Percentiles rank a stretch among this genome's conserved stretches.
These are phyloP conservation scores for Clarias magur DNA, from an alignment of 2,113 vertebrate genomes.

Conservation along the genomic window DNA sequence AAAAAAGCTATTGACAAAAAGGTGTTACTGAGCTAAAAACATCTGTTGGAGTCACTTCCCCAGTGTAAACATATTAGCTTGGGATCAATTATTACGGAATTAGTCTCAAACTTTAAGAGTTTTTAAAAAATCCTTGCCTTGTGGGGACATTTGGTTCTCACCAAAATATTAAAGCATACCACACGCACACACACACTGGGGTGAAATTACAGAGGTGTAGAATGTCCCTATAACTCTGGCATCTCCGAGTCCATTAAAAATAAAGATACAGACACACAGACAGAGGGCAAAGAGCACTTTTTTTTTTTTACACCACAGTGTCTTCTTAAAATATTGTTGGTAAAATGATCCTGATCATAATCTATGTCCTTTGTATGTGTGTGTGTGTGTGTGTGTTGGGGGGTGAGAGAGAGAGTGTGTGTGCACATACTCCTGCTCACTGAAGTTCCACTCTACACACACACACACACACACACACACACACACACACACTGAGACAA, in stretches of 20 bases:
- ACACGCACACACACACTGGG: background rate
- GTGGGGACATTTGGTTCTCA: background rate
- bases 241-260: constrained; percentile 59
- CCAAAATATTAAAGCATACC: background rate
- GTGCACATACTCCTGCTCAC: background rate
- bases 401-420: background rate
- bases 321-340: constrained; percentile 23
- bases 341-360: constrained; percentile 27
- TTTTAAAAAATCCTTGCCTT: background rate
- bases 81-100: background rate
- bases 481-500: constrained; percentile 49
- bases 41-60: background rate
- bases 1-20: background rate
- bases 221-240: constrained; percentile 51
- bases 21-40: background rate
- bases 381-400: constrained; percentile 23
- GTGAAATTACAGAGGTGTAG: constrained; percentile 54
- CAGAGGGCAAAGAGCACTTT: constrained; percentile 46
- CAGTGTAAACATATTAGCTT: background rate
- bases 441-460: constrained; percentile 44
- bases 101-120: background rate
- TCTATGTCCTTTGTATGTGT: constrained; percentile 17
- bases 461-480: too few species aligned
- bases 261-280: constrained; percentile 56
- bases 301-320: constrained; percentile 33